Conservation (phyloP, 1,140 invertebrate genomes). For the Drosophila bocki region DNA sequence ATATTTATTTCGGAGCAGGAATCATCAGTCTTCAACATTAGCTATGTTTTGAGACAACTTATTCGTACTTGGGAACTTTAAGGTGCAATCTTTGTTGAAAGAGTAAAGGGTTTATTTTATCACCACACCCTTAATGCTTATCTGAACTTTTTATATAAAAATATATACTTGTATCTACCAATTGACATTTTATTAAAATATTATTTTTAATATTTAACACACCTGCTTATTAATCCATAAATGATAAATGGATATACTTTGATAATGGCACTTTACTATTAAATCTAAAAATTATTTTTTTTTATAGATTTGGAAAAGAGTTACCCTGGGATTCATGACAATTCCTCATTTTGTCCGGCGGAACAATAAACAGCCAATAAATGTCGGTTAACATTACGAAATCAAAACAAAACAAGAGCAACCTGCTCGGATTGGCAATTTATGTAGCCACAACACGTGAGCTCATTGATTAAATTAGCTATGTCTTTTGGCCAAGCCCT, state of each 20-base stretch:
- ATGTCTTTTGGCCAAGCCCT: conserved; percentile 58
- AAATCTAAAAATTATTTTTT: neutral
- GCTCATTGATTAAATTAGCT: conserved; percentile 79
- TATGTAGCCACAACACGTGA: conserved; percentile 81
- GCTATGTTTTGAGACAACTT: too few species aligned
- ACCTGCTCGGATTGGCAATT: conserved; percentile 50
- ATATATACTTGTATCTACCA: too few species aligned
- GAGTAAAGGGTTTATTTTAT: too few species aligned
- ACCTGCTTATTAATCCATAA: neutral
- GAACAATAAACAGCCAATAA: conserved; percentile 68
- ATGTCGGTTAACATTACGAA: conserved; percentile 73
- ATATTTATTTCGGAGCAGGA: too few species aligned
- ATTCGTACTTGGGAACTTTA: too few species aligned
- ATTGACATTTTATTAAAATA: too few species aligned
- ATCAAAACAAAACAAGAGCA: conserved; percentile 60
- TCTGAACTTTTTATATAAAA: too few species aligned
- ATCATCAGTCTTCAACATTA: too few species aligned
- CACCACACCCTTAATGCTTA: too few species aligned
- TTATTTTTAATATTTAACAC: too few species aligned
- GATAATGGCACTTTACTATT: neutral
- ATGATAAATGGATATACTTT: neutral
- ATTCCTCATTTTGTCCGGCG: conserved; percentile 55
- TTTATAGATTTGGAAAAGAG: neutral
- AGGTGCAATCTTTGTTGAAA: too few species aligned
- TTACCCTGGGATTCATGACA: conserved; percentile 52